Evolutionary conservation across 2,888 invertebrate genomes (phyloP), one percentile per base, ranked within the genome.

Genomic region (Nipponacmea schrenckii): DNA sequence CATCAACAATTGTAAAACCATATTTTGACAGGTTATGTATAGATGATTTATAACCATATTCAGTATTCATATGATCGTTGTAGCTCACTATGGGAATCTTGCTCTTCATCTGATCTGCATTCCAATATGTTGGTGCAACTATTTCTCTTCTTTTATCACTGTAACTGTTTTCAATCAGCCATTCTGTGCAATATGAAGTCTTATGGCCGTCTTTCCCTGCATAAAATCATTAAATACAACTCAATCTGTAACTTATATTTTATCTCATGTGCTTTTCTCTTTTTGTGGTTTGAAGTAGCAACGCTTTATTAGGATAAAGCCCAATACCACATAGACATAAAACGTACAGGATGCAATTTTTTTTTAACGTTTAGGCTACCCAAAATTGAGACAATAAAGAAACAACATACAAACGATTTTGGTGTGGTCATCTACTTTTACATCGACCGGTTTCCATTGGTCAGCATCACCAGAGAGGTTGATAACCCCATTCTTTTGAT

Each of bases 401-500:
- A 46, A 56, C 15, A 20, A 46, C 31, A n/a, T 15, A 68, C 64
- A 67, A 66, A 73, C 93, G 93, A 77, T 81, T 89, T 3, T 93
- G 85, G 12, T 75, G 74, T 27, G 92, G n/a, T 24, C 15, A 69
- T 24, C n/a, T 20, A 24, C 4, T 56, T 2, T 56, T 5, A 24
- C 24, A 20, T 39, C 5, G 8, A 65, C 65, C 17, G 27, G 39
- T 31, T 27, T 24, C 39, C n/a, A 26, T 44, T 45, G 45, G 17
- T n/a, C 26, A 64, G 17, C n/a, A 24, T 64, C 27, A 24, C 26
- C 17, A 64, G 14, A 17, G 27, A 64, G 26, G 64, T 15, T 24
- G 26, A 64, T 17, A 64, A 26, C 17, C 2, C 20, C 64, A 68
- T 90, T 91, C 79, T 92, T 91, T 86, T 93, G 93, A 74, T 90